Conservation (phyloP, 2,888 invertebrate species). For the Zygaena filipendulae region DNA sequence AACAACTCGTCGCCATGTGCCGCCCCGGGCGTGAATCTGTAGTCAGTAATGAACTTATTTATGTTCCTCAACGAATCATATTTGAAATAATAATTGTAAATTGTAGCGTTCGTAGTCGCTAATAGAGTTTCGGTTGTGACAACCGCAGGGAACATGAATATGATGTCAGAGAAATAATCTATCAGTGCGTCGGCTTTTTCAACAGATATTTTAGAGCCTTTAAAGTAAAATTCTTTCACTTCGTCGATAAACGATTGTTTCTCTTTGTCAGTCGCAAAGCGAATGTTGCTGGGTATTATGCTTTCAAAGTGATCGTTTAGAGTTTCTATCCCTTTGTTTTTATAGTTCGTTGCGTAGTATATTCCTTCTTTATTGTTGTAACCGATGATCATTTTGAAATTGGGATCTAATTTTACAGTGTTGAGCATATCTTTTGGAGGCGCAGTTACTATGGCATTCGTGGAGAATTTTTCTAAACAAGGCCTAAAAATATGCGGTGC, state of each 20-base stretch:
- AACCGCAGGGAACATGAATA: constrained; percentile 19
- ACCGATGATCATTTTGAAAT: constrained; percentile 22
- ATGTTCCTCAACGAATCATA: constrained; percentile 26
- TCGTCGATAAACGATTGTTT: constrained; percentile 17
- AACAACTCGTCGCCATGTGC: constrained; percentile 24
- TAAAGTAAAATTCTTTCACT: constrained; percentile 22
- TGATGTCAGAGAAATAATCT: constrained; percentile 25
- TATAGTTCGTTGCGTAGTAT: constrained; percentile 20
- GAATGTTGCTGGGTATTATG: constrained; percentile 21
- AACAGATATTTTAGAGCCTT: constrained; percentile 13
- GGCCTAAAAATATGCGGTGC: constrained; percentile 21
- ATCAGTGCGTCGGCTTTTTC: constrained; percentile 17
- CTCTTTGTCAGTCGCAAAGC: constrained; percentile 17
- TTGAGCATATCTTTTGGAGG: constrained; percentile 20
- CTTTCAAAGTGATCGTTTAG: constrained; percentile 16
- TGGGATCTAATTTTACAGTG: constrained; percentile 8
- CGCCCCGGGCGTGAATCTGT: constrained; percentile 20
- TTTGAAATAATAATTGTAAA: constrained; percentile 27
- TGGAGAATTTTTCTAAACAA: constrained; percentile 20
- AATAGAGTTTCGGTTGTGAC: constrained; percentile 16
- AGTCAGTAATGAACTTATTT: constrained; percentile 18
- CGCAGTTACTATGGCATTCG: constrained; percentile 18
- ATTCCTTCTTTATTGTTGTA: constrained; percentile 30
- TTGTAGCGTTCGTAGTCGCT: constrained; percentile 11
- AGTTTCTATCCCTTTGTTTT: constrained; percentile 14